Evolutionary conservation across 2,113 vertebrate species (phyloP), one percentile per base, ranked within the genome.

Genomic region (Emydura subglobosa): DNA sequence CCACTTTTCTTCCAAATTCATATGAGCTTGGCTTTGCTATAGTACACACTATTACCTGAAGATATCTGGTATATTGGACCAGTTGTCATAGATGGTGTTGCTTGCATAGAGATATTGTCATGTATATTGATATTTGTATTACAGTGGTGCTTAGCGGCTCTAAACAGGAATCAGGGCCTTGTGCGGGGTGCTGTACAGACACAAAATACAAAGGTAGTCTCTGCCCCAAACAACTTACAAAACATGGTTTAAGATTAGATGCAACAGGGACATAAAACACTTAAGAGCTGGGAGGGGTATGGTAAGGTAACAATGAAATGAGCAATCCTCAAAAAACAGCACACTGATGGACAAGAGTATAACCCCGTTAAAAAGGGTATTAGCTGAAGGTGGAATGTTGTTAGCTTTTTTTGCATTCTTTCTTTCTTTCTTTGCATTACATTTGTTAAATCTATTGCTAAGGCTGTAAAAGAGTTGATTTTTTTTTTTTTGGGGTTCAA

Each of bases 171-270:
- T 61, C 29, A 34, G 5, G 12, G 3, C 81, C 0, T 68, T 2
- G 19, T 42, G 31, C 31, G 83, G 19, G 6, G 11, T 84, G 11
- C 55, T 21, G 47, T n/a, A 34, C 5, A 29, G 29, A 61, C 2
- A 4, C 54, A 42, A 81, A 51, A 90, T 65, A 74, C 79, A 91
- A 57, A 85, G 24, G 57, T 90, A 42, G 2, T 55, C 29, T 94
- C 1, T 74, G 0, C 59, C 31, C 6, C 29, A 61, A 61, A 17
- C 29, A 34, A 13, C 6, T 61, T 34, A 61, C 59, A 31, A 61
- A 61, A 7, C 81, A 91, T 95, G 31, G 65, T 95, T 91, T 79
- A 78, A 57, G 6, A 24, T 90, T 93, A 79, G 17, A 17, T 88
- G 72, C 53, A 57, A 3, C 49, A 47, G 31, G 34, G 51, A 81